A percentile compares a stretch with the other conserved stretches of the same genome.
phyloP scores from a whole-genome alignment of 1,140 invertebrate genomes.

The Papilio xuthus region DNA sequence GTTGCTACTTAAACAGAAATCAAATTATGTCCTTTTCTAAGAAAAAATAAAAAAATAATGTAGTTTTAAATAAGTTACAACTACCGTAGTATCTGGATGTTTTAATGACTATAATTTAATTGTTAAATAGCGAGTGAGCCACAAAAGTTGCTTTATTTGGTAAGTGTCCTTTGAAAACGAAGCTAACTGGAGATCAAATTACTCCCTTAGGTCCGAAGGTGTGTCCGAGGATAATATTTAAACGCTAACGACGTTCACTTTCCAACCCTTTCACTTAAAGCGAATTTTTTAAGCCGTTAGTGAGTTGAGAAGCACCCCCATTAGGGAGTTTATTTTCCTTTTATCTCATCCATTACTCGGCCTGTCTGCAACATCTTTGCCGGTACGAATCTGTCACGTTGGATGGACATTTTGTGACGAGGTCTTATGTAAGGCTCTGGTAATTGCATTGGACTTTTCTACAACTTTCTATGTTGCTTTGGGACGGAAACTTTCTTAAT shows the following conservation, averaged over 20 bases:
- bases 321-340: constrained; percentile 38
- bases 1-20: no score
- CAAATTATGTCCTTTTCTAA: no score
- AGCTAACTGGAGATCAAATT: constrained; percentile 31
- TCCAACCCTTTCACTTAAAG: constrained; percentile 35
- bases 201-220: constrained; percentile 37
- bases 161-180: constrained; percentile 1
- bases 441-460: constrained; percentile 33
- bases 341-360: constrained; percentile 39
- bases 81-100: background rate
- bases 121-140: constrained; percentile 24
- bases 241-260: constrained; percentile 37
- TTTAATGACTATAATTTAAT: constrained; percentile 13
- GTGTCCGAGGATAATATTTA: constrained; percentile 36
- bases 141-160: constrained; percentile 29
- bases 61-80: background rate
- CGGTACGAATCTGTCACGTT: constrained; percentile 37
- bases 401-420: constrained; percentile 38
- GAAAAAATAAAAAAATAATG: background rate
- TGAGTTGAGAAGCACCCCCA: constrained; percentile 37
- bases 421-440: constrained; percentile 32
- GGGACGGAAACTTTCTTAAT: constrained; percentile 15
- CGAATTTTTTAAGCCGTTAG: constrained; percentile 38
- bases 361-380: constrained; percentile 38
- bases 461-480: constrained; percentile 24